These are phyloP conservation scores for Drosophila elegans DNA, from an alignment of 1,140 invertebrate genomes.

Conservation along the genomic window DNA sequence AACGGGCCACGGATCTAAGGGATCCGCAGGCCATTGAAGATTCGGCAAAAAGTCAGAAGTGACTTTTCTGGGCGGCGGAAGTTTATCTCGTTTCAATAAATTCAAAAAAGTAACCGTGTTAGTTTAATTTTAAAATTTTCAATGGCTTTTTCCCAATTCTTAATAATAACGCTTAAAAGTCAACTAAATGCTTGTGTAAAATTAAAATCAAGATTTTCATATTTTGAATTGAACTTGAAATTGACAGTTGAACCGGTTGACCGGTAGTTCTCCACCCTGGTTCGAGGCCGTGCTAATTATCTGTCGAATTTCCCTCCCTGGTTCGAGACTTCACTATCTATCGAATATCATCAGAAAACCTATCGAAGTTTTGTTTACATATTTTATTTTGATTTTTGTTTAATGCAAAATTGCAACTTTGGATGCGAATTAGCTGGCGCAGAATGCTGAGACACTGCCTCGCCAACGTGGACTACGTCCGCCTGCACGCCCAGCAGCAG, in stretches of 20 bases:
- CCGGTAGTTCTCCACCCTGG: not conserved
- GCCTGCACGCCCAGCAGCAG: slow-evolving; percentile 51
- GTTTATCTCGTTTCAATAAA: not conserved
- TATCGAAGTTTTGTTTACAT: slow-evolving; percentile 31
- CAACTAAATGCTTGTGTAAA: too few relatives aligned
- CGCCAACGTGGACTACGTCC: slow-evolving; percentile 54
- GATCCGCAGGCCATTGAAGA: not conserved
- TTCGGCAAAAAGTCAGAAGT: not conserved
- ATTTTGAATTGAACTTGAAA: too few relatives aligned
- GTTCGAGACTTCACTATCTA: not conserved
- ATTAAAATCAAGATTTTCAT: too few relatives aligned
- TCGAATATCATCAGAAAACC: not conserved
- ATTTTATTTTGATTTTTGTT: slow-evolving; percentile 33
- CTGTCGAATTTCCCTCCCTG: not conserved
- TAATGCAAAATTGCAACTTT: slow-evolving; percentile 1
- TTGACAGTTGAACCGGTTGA: not conserved
- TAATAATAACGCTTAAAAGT: too few relatives aligned
- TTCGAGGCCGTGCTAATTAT: not conserved
- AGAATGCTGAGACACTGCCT: slow-evolving; percentile 74
- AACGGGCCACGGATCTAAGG: slow-evolving; percentile 22
- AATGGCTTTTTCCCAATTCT: too few relatives aligned
- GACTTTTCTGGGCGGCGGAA: not conserved
- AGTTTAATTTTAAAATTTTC: not conserved
- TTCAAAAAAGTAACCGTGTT: not conserved
- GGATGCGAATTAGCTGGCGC: not conserved